Evolutionary conservation across 2,888 invertebrate genomes (phyloP), one percentile per base, ranked within the genome.

Genomic region (Drosophila parthenogenetica): DNA sequence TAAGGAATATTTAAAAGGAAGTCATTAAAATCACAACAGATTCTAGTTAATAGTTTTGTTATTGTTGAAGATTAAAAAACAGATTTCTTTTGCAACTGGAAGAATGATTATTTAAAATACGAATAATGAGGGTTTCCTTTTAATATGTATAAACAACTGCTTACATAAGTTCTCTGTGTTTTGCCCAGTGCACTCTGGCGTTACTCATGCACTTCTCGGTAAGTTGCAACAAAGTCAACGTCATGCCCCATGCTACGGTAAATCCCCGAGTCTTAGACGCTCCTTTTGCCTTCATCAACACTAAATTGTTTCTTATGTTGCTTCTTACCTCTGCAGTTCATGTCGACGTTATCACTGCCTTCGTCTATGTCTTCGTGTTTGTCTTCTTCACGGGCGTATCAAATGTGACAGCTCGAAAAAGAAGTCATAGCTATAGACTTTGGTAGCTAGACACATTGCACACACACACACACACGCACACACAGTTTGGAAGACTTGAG

Each of bases 371-470:
- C 46, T 3, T 29, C 61, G 43, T 55, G 63, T 37, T 39, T 51
- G 37, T 43, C 76, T 46, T 61, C 78, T 78, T 55, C 63, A 58
- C 69, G 51, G 72, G 75, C 84, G 51, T 84, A 86, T 83, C 83
- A 83, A 86, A 88, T 83, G 81, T 88, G 83, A 83, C 83, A 83
- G 81, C 61, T 55, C 59, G 29, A 63, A 78, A 80, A 72, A 65
- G 69, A 74, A 86, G 77, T 86, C 81, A 63, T 59, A 51, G 82
- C 65, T 45, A 70, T 70, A 77, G 83, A 82, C 76, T 62, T 50
- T 43, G 45, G 59, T 68, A 81, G 54, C 55, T 58, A 65, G 74
- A 70, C 78, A 53, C 50, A n/a, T 16, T 66, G 55, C 67, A 43
- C 51, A 51, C 60, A 42, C 29, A 29, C 29, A 5, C 29, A 8